These are phyloP conservation scores for Drosophila punjabiensis DNA, from an alignment of 1,140 invertebrate species.

Conservation along the genomic window DNA sequence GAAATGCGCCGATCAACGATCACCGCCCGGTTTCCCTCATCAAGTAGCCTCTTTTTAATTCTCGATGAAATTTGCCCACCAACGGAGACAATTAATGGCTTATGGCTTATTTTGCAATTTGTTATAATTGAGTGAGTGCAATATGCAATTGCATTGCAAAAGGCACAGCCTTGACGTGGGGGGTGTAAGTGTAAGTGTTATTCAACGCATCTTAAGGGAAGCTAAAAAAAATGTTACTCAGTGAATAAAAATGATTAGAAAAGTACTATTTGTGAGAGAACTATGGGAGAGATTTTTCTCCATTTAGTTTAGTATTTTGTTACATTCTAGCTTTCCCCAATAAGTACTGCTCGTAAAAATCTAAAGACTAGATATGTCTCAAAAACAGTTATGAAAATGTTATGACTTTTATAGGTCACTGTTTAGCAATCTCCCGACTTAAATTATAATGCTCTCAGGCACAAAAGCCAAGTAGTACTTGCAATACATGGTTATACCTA, in stretches of 20 bases:
- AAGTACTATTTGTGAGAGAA: too few relatives aligned
- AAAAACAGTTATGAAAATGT: background rate
- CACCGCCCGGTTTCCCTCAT: background rate
- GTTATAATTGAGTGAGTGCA: constrained; percentile 64
- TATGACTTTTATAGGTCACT: background rate
- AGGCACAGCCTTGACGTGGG: constrained; percentile 1
- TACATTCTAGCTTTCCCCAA: background rate
- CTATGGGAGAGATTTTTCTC: too few relatives aligned
- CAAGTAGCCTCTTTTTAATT: constrained; percentile 22
- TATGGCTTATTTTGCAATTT: constrained; percentile 63
- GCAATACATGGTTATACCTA: constrained; percentile 1
- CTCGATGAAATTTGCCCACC: constrained; percentile 58
- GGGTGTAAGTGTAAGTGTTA: constrained; percentile 1
- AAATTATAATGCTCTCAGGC: background rate
- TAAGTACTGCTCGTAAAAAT: background rate
- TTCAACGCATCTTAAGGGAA: constrained; percentile 20
- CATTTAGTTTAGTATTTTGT: too few relatives aligned
- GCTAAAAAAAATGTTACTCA: background rate
- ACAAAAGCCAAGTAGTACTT: background rate
- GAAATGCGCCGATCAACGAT: constrained; percentile 51
- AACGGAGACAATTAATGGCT: constrained; percentile 69
- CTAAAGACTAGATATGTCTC: background rate
- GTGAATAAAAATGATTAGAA: background rate
- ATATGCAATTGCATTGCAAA: constrained; percentile 39
- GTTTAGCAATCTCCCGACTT: too few relatives aligned